A percentile compares a stretch with the other conserved stretches of the same genome.
Evolutionary conservation across 2,888 invertebrate species (phyloP).

Genomic region (Callinectes sapidus): DNA sequence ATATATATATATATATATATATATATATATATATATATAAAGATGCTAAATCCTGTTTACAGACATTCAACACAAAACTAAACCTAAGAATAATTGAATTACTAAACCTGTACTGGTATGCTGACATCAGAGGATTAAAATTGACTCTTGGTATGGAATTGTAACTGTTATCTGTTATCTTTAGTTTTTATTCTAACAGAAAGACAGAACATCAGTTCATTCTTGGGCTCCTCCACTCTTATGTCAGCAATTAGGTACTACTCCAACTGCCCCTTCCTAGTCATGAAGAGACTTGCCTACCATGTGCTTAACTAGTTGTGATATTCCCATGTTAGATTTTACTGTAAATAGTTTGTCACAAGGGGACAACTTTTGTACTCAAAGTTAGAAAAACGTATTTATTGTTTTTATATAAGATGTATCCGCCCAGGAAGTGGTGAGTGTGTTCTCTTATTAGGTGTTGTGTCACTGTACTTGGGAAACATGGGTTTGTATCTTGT

Average conservation of each 20-base stretch:
- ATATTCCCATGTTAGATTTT: constrained; percentile 52
- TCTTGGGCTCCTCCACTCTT: background rate
- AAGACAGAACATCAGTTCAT: background rate
- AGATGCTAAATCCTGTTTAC: constrained; percentile 43
- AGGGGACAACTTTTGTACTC: constrained; percentile 50
- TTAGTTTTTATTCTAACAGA: background rate
- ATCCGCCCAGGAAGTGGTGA: constrained; percentile 58
- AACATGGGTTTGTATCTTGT: constrained; percentile 43
- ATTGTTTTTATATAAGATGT: constrained; percentile 62
- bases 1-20: background rate
- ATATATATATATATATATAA: background rate
- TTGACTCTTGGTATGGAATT: background rate
- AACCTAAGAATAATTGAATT: constrained; percentile 27
- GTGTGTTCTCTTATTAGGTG: constrained; percentile 45
- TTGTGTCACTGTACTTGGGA: constrained; percentile 53
- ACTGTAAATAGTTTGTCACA: constrained; percentile 57
- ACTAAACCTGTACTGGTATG: constrained; percentile 10
- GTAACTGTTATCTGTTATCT: background rate
- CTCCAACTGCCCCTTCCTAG: constrained; percentile 42
- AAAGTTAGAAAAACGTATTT: constrained; percentile 56
- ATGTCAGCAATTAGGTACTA: constrained; percentile 38
- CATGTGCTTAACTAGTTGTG: constrained; percentile 62
- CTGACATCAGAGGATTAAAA: constrained; percentile 34
- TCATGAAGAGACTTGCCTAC: constrained; percentile 48
- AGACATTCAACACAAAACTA: constrained; percentile 36